Evolutionary conservation across 1,140 invertebrate genomes (phyloP), one percentile per base, ranked within the genome.

Genomic region (Ooceraea biroi): DNA sequence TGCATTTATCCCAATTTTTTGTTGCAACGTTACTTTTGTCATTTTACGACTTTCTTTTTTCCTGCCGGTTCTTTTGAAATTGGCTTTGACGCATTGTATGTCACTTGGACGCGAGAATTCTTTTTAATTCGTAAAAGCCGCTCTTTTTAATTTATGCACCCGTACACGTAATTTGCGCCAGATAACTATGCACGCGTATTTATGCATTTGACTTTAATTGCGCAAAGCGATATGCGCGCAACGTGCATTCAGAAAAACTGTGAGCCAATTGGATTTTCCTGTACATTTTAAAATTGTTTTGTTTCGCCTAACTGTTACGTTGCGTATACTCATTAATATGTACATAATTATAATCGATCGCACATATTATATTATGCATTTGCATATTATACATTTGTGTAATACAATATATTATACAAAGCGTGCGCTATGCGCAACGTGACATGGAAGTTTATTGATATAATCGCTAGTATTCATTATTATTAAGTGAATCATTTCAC

Each of bases 301-400:
- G 27, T 8, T 7, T 44, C 5, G 14, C 57, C 17, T 61, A 76
- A 76, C 61, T 63, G 44, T n/a, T 22, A 7, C 12, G 27, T 76
- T 76, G 30, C 48, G 41, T 41, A 30, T 30, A 19, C 22, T 72
- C 52, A 52, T 71, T 61, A 76, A 63, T 76, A 61, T 74, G 50
- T 48, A 46, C 58, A 55, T 76, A 76, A 76, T 76, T 76, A 76
- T 76, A 63, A 76, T 61, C 41, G 71, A 60, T 60, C 50, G 55
- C 44, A 27, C 25, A 48, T 55, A 36, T 60, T 76, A 63, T 22
- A 4, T 11, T 46, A 61, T 50, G 30, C 17, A 36, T 63, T n/a
- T 36, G 25, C 14, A 63, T 22, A 4, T 11, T 46, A 46, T 50
- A 50, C 17, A 36, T 63, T n/a, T 36, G 25, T 4, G 7, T 7